Base-by-base conservation (phyloP, 2,797 vertebrate species). In the Schizothorax lantsangensis region DNA sequence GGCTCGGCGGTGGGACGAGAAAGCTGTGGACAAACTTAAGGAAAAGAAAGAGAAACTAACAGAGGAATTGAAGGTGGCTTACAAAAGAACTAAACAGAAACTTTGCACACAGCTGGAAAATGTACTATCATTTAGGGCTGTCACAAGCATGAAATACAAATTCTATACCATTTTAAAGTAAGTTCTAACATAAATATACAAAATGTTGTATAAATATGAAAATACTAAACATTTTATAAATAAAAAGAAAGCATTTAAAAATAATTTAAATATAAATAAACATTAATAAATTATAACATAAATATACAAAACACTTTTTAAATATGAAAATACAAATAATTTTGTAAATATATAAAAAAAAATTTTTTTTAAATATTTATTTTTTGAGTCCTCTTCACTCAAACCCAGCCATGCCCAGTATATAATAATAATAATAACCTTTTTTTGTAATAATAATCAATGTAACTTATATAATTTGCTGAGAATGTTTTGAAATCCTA, bases 11-110 rank as follows among this genome's bases (percentile, higher is more conserved):
- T 99, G 98, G 98, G 98, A 98, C 10, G 97, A 99, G 91, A 99
- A 98, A 90, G 98, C 98, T 0, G 97, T 99, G 86, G 97, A 98
- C 91, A 99, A 99, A 77, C 94, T 99, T 33, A 99, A 99, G 90
- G 97, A 98, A 91, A 97, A 98, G 91, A 99, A 99, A 89, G 97
- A 99, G 89, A 96, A 97, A 84, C 95, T 99, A 83, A 98, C 97
- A 0, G 98, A 99, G 57, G 97, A 99, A 90, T 95, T 99, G 3
- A 99, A 99, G 95, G 97, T 97, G 89, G 10, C 26, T 49, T 30
- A 21, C 26, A 90, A 21, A 52, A 36, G 30, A 84, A 36, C 54
- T 62, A 36, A 5, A 74, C 3, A 14, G 6, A 45, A 83, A 12
- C 40, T 7, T 33, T 0, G 14, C 4, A 45, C 36, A 59, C 36